phyloP scores from a whole-genome alignment of 2,888 invertebrate species.

The Stramonita haemastoma region DNA sequence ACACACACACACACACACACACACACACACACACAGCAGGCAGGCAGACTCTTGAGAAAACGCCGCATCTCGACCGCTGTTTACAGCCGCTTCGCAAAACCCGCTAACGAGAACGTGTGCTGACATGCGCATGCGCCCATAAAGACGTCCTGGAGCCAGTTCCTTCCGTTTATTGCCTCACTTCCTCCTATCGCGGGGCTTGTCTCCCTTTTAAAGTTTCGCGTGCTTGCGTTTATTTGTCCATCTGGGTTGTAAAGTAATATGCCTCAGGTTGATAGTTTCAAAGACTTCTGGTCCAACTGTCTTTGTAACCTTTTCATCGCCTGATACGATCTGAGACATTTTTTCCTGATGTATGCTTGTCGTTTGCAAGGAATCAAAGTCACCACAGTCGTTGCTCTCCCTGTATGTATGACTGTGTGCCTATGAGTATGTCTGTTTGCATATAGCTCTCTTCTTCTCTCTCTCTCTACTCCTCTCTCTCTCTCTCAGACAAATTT shows the following conservation, averaged over 20 bases:
- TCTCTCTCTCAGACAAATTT: neutral
- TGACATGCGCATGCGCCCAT: constrained; percentile 41
- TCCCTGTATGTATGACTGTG: no score
- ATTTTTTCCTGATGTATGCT: neutral
- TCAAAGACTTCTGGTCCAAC: constrained; percentile 12
- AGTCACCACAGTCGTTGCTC: no score
- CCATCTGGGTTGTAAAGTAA: constrained; percentile 1
- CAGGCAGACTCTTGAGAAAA: neutral
- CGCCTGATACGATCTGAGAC: constrained; percentile 20
- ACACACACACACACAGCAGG: neutral
- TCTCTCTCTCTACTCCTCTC: neutral
- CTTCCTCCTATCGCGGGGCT: constrained; percentile 11
- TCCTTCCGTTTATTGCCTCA: constrained; percentile 26
- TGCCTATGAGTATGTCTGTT: no score
- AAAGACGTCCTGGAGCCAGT: constrained; percentile 42
- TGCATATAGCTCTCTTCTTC: neutral
- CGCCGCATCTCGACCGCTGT: neutral
- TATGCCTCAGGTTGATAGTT: constrained; percentile 28
- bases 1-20: neutral
- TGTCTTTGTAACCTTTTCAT: constrained; percentile 39
- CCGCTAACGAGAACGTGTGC: constrained; percentile 39
- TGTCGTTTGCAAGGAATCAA: neutral
- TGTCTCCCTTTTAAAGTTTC: constrained; percentile 32
- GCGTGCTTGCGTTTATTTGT: constrained; percentile 12
- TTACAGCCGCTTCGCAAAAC: constrained; percentile 21